phyloP scores from a whole-genome alignment of 1,140 invertebrate genomes.

The Telenomus remus region DNA sequence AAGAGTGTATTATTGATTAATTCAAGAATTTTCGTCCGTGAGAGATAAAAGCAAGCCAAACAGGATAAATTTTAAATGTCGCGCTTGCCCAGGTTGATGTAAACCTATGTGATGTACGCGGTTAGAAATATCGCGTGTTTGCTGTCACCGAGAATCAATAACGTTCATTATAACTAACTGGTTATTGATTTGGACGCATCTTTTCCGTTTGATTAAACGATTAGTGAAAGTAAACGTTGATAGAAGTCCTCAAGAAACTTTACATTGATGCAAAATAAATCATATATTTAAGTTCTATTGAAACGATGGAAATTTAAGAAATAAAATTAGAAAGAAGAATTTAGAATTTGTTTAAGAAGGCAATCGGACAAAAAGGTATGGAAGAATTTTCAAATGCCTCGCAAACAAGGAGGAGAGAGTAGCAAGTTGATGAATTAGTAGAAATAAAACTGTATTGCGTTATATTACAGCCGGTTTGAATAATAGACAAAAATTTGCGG shows the following conservation, averaged over 20 bases:
- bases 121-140: conserved; percentile 39
- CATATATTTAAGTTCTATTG: too few relatives aligned
- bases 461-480: conserved; percentile 8
- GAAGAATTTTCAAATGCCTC: too few relatives aligned
- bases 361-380: too few relatives aligned
- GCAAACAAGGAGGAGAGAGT: too few relatives aligned
- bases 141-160: conserved; percentile 44
- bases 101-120: conserved; percentile 31
- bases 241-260: too few relatives aligned
- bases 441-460: conserved; percentile 9
- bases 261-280: too few relatives aligned
- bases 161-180: conserved; percentile 1
- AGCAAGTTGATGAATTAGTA: conserved; percentile 5
- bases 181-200: too few relatives aligned
- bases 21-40: conserved; percentile 45
- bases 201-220: too few relatives aligned
- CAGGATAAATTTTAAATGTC: conserved; percentile 54
- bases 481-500: conserved; percentile 41
- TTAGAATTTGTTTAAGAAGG: too few relatives aligned
- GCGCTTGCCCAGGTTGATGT: conserved; percentile 42
- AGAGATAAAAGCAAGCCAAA: conserved; percentile 40
- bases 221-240: too few relatives aligned
- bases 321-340: too few relatives aligned
- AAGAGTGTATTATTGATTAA: conserved; percentile 38
- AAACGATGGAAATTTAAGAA: too few relatives aligned